Conservation (phyloP, 2,888 invertebrate genomes). For the Drosophila ochracea region DNA sequence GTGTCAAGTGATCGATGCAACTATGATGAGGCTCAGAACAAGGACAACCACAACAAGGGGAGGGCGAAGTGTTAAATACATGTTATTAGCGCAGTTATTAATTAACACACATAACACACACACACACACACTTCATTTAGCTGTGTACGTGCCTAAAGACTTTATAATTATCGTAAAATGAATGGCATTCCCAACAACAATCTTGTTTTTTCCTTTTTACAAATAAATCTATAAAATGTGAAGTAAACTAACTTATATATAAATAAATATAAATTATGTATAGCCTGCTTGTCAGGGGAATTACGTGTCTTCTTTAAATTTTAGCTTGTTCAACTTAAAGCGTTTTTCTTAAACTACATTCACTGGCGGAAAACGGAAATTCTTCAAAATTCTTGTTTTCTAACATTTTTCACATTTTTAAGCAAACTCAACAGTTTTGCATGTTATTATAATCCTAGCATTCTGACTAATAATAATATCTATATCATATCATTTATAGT, state of each 20-base stretch:
- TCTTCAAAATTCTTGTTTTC: neutral
- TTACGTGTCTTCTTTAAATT: neutral
- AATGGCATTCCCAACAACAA: slow-evolving; percentile 45
- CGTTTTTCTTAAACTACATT: neutral
- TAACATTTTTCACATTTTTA: neutral
- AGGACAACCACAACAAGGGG: neutral
- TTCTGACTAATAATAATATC: neutral
- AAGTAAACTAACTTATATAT: neutral
- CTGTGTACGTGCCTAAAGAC: slow-evolving; percentile 59
- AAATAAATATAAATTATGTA: neutral
- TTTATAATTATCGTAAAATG: slow-evolving; percentile 67
- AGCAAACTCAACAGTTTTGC: neutral
- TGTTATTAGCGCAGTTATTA: slow-evolving; percentile 60
- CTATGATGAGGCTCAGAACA: slow-evolving; percentile 21
- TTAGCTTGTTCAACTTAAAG: neutral
- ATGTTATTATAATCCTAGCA: neutral
- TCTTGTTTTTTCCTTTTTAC: neutral
- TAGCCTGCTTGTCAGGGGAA: neutral
- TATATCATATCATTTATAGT: neutral
- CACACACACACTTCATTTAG: slow-evolving; percentile 29
- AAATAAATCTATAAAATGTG: neutral
- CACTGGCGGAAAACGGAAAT: neutral
- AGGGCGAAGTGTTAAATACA: slow-evolving; percentile 52
- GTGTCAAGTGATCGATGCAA: slow-evolving; percentile 74
- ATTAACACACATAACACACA: slow-evolving; percentile 41